Conservation (phyloP, 2,888 invertebrate species). For the Endomychus coccineus region DNA sequence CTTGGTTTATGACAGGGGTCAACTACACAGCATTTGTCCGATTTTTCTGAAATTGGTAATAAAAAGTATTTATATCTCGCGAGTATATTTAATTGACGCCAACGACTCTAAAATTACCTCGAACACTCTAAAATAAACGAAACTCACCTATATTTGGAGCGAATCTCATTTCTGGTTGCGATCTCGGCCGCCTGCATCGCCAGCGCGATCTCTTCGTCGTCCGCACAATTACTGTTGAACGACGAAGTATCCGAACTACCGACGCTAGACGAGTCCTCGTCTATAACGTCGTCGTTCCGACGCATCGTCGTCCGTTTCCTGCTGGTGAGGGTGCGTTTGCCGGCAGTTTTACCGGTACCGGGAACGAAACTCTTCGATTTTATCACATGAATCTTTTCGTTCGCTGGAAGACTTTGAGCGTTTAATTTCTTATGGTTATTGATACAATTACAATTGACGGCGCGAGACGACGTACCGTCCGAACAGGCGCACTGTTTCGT, state of each 20-base stretch:
- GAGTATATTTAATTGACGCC: too few species aligned
- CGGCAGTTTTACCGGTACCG: neutral
- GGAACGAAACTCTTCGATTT: too few species aligned
- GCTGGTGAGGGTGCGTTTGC: constrained; percentile 1
- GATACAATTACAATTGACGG: constrained; percentile 3
- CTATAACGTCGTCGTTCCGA: constrained; percentile 14
- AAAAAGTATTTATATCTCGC: too few species aligned
- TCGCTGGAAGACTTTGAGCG: neutral
- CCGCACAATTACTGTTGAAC: constrained; percentile 71
- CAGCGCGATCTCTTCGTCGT: constrained; percentile 79
- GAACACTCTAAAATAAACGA: too few species aligned
- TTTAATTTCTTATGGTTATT: neutral
- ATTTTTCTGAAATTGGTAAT: too few species aligned
- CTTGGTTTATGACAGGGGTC: too few species aligned
- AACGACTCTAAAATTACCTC: too few species aligned
- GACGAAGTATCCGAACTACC: constrained; percentile 55
- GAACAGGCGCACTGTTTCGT: constrained; percentile 19
- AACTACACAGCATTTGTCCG: too few species aligned
- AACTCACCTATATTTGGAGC: constrained; percentile 70
- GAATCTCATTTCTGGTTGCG: constrained; percentile 67
- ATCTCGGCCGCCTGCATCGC: constrained; percentile 80
- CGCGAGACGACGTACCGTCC: constrained; percentile 4
- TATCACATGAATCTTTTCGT: too few species aligned
- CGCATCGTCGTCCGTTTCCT: constrained; percentile 14
- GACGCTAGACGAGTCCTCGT: constrained; percentile 35